These are phyloP conservation scores for Aleiodes testaceus DNA, from an alignment of 2,888 invertebrate genomes.

Conservation along the genomic window DNA sequence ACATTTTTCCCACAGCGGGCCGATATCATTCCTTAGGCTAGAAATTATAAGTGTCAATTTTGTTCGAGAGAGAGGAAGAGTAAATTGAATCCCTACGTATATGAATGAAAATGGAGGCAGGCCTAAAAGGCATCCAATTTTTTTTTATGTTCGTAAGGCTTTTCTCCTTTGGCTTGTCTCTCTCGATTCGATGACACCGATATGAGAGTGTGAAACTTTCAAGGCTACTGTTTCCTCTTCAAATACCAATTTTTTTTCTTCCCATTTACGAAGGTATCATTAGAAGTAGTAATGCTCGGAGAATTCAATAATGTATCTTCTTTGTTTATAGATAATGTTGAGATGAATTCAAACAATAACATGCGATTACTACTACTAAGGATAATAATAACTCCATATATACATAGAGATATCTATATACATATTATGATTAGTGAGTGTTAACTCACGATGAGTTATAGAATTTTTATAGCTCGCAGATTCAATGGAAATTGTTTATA, in stretches of 20 bases:
- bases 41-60: no score
- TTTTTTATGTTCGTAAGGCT: neutral
- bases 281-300: neutral
- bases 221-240: constrained; percentile 4
- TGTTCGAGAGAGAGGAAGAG: no score
- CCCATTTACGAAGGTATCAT: neutral
- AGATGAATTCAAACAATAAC: no score
- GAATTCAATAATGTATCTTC: no score
- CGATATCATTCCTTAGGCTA: no score
- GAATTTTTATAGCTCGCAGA: no score
- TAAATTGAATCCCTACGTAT: neutral
- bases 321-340: no score
- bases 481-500: neutral
- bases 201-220: constrained; percentile 17
- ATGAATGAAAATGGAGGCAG: neutral
- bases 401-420: no score
- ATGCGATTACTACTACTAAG: no score
- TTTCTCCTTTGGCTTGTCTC: neutral
- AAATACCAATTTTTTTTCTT: neutral
- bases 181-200: constrained; percentile 26
- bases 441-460: neutral
- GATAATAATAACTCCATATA: no score
- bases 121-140: constrained; percentile 7
- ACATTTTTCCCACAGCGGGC: no score
- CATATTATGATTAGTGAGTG: neutral